Percentiles rank a stretch among this genome's conserved stretches.
phyloP scores from a whole-genome alignment of 2,888 invertebrate genomes.

The Heliconius aoede region DNA sequence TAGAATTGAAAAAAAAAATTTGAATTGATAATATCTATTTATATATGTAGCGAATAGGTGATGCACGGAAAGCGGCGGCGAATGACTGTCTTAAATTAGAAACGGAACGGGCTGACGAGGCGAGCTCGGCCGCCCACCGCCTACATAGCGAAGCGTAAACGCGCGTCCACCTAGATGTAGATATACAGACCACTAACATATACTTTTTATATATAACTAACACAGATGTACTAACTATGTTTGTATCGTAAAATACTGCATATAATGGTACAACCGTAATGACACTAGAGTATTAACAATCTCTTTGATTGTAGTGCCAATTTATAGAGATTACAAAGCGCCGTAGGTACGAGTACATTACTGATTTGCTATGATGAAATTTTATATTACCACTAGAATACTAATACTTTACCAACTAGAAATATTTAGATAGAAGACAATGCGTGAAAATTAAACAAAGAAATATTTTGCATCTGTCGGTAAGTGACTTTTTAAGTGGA shows the following conservation, averaged over 20 bases:
- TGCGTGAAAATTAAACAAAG: not conserved
- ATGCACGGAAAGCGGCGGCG: conserved; percentile 78
- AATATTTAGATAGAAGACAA: conserved; percentile 3
- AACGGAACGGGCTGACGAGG: conserved; percentile 77
- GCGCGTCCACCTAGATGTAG: conserved; percentile 38
- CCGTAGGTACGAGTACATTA: not conserved
- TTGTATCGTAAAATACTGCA: conserved; percentile 28
- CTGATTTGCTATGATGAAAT: conserved; percentile 8
- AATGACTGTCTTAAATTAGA: conserved; percentile 83
- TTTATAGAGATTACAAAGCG: not conserved
- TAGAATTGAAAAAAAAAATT: conserved; percentile 20
- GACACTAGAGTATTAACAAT: conserved; percentile 7
- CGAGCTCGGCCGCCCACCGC: conserved; percentile 47
- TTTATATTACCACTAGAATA: too few species aligned
- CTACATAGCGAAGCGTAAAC: conserved; percentile 48
- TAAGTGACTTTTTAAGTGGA: not conserved
- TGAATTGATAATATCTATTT: conserved; percentile 47
- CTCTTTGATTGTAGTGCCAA: conserved; percentile 25
- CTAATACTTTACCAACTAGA: not conserved
- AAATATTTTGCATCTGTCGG: conserved; percentile 1
- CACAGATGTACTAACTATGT: conserved; percentile 18
- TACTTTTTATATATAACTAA: conserved; percentile 15
- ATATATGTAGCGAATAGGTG: conserved; percentile 73
- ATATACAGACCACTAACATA: conserved; percentile 13
- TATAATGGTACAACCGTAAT: not conserved